A percentile compares a stretch with the other conserved stretches of the same genome.
These are phyloP conservation scores for Scaptomyza tumidula DNA, from an alignment of 2,888 invertebrate genomes.

Conservation along the genomic window DNA sequence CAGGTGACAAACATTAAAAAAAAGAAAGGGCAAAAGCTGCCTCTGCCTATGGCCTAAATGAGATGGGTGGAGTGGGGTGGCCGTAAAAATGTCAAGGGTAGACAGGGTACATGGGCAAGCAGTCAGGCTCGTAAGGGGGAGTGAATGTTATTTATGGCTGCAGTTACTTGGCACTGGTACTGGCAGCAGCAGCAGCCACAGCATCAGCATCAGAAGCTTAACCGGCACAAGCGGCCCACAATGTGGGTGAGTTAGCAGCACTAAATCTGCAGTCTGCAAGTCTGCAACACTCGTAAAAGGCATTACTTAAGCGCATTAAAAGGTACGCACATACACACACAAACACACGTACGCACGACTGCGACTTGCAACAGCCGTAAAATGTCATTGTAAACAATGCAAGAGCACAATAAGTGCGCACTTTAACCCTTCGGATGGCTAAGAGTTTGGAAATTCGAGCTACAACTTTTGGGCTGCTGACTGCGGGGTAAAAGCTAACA, in stretches of 20 bases:
- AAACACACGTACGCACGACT: constrained; percentile 1
- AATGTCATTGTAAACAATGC: constrained; percentile 65
- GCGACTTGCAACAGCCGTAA: constrained; percentile 64
- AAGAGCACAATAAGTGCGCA: constrained; percentile 53
- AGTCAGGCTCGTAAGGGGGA: constrained; percentile 23
- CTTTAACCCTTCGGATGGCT: constrained; percentile 42
- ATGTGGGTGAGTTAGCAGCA: constrained; percentile 56
- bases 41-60: constrained; percentile 49
- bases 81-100: constrained; percentile 55
- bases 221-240: constrained; percentile 51
- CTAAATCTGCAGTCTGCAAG: constrained; percentile 69
- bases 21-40: constrained; percentile 22
- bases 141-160: constrained; percentile 80
- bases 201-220: constrained; percentile 41
- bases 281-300: constrained; percentile 62
- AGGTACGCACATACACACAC: constrained; percentile 29
- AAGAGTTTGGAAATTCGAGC: constrained; percentile 24
- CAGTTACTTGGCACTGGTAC: constrained; percentile 41
- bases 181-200: constrained; percentile 7
- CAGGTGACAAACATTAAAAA: constrained; percentile 73
- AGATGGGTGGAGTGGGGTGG: constrained; percentile 49
- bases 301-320: constrained; percentile 64
- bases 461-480: neutral
- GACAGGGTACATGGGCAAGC: constrained; percentile 28
- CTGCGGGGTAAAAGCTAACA: constrained; percentile 7